Base-by-base conservation (phyloP, 2,888 invertebrate species). In the Ectemnius continuus region DNA sequence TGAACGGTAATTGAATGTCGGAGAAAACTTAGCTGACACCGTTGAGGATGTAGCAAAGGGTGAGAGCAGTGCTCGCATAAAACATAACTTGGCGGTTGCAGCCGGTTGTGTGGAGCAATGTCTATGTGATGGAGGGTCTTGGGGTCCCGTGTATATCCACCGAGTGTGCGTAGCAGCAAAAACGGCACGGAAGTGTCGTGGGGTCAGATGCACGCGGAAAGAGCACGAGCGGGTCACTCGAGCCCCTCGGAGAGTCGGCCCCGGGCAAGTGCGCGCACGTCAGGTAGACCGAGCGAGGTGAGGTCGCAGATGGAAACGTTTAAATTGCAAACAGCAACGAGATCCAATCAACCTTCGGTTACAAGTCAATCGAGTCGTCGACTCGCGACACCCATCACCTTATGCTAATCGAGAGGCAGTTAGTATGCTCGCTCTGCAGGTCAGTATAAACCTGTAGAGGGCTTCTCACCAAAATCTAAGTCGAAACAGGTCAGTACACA, bases 261-360 rank as follows among this genome's bases (percentile, higher is more conserved):
- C 11, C 36, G 36, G 36, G 36, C 36, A 52, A 52, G 14, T 13
- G 16, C 16, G 13, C 52, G 23, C n/a, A 16, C 52, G 16, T 52
- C 52, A 52, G 16, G 52, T 52, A 52, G 52, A 52, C 14, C 4
- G 52, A 61, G 66, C 23, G 64, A 58, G 70, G 61, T 72, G 36
- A 70, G 67, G 59, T 71, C 52, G 75, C 62, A 70, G 75, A 81
- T 81, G 75, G 73, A 79, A 73, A 73, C 77, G 83, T 84, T 84
- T 84, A 76, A 83, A 75, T 84, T 74, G 82, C 82, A 77, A 84
- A 84, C 65, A 67, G 68, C 73, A 63, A 57, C 70, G 60, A 66
- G 75, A 82, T 84, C 79, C 84, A 83, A 83, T 83, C 84, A 84
- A 79, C 79, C 84, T 76, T 80, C 70, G 76, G 75, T 78, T 82